phyloP scores from a whole-genome alignment of 2,888 invertebrate genomes.

The Aphodius sticticus region DNA sequence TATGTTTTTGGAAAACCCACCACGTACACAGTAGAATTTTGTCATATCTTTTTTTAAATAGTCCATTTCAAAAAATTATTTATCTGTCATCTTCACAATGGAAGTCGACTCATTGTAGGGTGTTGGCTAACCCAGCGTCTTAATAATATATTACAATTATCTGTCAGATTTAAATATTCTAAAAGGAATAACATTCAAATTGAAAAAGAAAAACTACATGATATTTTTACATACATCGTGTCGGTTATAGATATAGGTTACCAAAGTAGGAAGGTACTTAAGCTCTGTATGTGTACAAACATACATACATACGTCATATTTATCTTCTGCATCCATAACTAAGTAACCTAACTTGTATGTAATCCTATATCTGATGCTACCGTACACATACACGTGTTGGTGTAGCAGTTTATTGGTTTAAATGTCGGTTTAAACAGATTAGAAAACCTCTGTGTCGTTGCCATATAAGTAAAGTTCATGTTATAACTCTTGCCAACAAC shows the following conservation, averaged over 20 bases:
- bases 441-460: background rate
- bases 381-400: background rate
- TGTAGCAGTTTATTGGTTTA: background rate
- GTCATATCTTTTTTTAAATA: no score
- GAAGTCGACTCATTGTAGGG: no score
- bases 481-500: background rate
- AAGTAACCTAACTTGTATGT: background rate
- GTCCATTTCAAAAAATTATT: no score
- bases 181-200: background rate
- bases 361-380: background rate
- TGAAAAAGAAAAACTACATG: background rate
- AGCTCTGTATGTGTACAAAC: background rate
- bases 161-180: background rate
- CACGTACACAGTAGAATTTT: no score
- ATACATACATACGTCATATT: background rate
- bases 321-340: background rate
- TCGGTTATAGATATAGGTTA: background rate
- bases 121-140: background rate
- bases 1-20: no score
- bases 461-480: background rate
- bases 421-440: background rate
- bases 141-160: background rate
- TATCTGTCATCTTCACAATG: no score
- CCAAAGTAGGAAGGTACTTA: background rate
- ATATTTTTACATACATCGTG: background rate